Base-by-base conservation (phyloP, 2,113 vertebrate genomes). In the Coptodon bakossiorum region DNA sequence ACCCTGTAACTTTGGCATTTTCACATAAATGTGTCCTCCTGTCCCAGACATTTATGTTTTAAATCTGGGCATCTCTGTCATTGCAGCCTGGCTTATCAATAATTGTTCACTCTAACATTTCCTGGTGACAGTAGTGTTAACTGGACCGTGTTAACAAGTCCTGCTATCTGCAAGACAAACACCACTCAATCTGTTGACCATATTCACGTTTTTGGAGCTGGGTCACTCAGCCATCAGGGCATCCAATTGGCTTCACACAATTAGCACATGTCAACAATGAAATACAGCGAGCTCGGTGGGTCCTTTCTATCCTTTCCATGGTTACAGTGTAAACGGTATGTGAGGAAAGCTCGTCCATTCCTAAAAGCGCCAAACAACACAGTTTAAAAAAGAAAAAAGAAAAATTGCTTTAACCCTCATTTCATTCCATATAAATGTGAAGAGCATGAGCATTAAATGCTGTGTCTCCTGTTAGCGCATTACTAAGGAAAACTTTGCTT, bases 41-140 rank as follows among this genome's bases (percentile, higher is more conserved):
- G 5, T 2, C 3, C 24, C 19, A 10, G 36, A 63, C 19, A 19
- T 85, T 66, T 12, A 13, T 31, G 88, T 68, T 89, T 43, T 86
- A 82, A 36, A 80, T 34, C 43, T 80, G 11, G 40, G 53, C 31
- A 9, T 76, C 80, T 59, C 63, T 87, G 50, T 86, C n/a, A 9
- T 78, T 82, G 86, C 89, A 89, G 85, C 90, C 76, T 76, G 80
- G 78, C 80, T 92, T 93, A 93, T 94, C 89, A 89, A 88, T 94
- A 92, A 95, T 95, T 92, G 93, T 95, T 95, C 95, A 93, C 95
- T 94, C 86, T 63, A 91, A 94, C 94, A 94, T 96, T 96, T 96
- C 94, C 92, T 92, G 93, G 94, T 93, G 93, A 95, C 94, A 90
- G 83, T 73, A 86, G 61, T 81, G 93, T 91, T 93, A 94, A 96